phyloP scores from a whole-genome alignment of 2,888 invertebrate genomes.

The Tiphia femorata region DNA sequence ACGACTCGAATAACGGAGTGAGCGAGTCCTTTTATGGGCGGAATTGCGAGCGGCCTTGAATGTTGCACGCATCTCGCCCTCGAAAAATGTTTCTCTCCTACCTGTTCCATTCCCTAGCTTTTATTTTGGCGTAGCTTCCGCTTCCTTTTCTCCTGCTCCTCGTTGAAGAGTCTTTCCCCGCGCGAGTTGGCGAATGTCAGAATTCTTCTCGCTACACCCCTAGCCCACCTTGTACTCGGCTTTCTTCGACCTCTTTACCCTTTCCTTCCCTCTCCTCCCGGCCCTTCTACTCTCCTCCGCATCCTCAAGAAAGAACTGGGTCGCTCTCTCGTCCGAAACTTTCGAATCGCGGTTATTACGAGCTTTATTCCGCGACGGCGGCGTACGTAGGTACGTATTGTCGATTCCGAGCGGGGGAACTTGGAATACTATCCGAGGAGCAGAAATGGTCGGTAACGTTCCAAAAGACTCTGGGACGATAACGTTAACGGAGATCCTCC shows the following conservation, averaged over 20 bases:
- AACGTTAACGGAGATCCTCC: constrained; percentile 10
- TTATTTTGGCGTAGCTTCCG: too few relatives aligned
- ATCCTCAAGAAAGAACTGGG: not conserved
- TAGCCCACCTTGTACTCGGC: too few relatives aligned
- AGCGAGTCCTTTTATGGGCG: constrained; percentile 12
- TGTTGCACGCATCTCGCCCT: not conserved
- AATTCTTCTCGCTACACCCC: too few relatives aligned
- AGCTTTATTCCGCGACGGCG: constrained; percentile 8
- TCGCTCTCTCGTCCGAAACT: not conserved
- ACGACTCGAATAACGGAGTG: constrained; percentile 26
- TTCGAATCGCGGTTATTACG: constrained; percentile 13
- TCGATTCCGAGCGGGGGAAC: constrained; percentile 15
- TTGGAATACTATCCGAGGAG: constrained; percentile 21
- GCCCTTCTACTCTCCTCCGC: not conserved
- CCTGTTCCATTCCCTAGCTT: too few relatives aligned
- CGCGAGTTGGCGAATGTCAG: too few relatives aligned
- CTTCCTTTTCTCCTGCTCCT: too few relatives aligned
- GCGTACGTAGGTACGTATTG: constrained; percentile 22
- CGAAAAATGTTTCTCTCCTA: not conserved
- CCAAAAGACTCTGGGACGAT: constrained; percentile 19
- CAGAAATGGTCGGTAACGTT: constrained; percentile 25
- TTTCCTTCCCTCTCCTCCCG: too few relatives aligned
- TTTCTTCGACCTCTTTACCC: too few relatives aligned
- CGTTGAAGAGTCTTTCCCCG: constrained; percentile 1
- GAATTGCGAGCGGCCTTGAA: constrained; percentile 18